Evolutionary conservation across 2,888 invertebrate genomes (phyloP).

Genomic region (Myopa tessellatipennis): DNA sequence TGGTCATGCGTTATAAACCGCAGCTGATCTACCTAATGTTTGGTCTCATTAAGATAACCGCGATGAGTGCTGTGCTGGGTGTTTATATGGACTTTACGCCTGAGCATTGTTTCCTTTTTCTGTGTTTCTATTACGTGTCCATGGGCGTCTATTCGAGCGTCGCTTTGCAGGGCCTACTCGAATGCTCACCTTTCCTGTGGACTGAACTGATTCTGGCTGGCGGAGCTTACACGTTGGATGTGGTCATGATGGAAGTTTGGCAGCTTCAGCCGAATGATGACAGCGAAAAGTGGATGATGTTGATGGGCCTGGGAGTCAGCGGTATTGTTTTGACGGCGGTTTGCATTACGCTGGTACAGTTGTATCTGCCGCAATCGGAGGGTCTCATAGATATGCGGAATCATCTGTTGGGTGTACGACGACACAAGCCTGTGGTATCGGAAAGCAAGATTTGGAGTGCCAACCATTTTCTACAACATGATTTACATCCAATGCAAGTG

Average conservation of each 20-base stretch:
- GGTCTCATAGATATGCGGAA: slow-evolving; percentile 60
- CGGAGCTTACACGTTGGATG: slow-evolving; percentile 51
- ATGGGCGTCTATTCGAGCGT: slow-evolving; percentile 59
- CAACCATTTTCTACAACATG: slow-evolving; percentile 57
- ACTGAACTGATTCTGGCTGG: slow-evolving; percentile 54
- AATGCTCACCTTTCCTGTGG: slow-evolving; percentile 59
- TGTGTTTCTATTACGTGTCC: slow-evolving; percentile 57
- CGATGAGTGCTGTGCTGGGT: slow-evolving; percentile 56
- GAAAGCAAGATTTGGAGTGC: slow-evolving; percentile 58
- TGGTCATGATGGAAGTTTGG: slow-evolving; percentile 52
- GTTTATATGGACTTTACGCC: slow-evolving; percentile 56
- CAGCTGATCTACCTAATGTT: slow-evolving; percentile 59
- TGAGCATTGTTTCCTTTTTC: slow-evolving; percentile 57
- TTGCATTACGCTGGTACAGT: slow-evolving; percentile 52
- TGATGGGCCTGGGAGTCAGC: slow-evolving; percentile 52
- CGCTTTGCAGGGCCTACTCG: slow-evolving; percentile 57
- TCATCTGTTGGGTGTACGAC: slow-evolving; percentile 56
- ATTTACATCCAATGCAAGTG: slow-evolving; percentile 54
- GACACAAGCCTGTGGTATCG: slow-evolving; percentile 47
- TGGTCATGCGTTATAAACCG: slow-evolving; percentile 55
- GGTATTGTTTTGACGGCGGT: slow-evolving; percentile 49
- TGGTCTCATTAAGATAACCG: slow-evolving; percentile 58
- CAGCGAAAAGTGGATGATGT: slow-evolving; percentile 46
- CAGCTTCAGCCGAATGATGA: slow-evolving; percentile 52
- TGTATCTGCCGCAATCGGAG: slow-evolving; percentile 54